These are phyloP conservation scores for Augiades crinisus DNA, from an alignment of 2,888 invertebrate species.

Conservation along the genomic window DNA sequence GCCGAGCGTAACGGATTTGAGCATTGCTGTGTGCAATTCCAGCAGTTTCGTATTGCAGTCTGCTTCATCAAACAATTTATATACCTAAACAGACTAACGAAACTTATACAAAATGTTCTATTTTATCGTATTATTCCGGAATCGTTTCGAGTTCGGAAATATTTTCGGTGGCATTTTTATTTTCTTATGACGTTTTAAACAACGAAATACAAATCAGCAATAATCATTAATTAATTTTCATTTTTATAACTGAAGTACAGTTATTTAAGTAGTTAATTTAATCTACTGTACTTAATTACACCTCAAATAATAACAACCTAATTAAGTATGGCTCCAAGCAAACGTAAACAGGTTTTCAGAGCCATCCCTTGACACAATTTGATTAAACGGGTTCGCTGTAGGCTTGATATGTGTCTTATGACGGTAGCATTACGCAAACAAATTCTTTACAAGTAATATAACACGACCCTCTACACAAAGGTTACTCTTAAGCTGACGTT, in stretches of 20 bases:
- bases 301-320: neutral
- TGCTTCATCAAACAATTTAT: conserved; percentile 40
- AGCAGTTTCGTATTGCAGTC: conserved; percentile 53
- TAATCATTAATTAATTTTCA: too few relatives aligned
- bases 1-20: conserved; percentile 68
- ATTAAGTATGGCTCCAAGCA: neutral
- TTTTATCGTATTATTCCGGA: neutral
- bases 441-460: neutral
- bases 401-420: neutral
- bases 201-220: too few relatives aligned
- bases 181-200: too few relatives aligned
- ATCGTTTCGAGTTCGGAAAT: neutral
- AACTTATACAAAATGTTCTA: conserved; percentile 4
- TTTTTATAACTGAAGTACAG: too few relatives aligned
- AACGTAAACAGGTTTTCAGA: conserved; percentile 26
- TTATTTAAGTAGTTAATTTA: neutral
- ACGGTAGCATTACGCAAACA: neutral
- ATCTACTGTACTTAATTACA: neutral
- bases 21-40: conserved; percentile 69
- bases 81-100: conserved; percentile 18
- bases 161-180: too few relatives aligned
- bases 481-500: too few relatives aligned
- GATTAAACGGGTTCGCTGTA: conserved; percentile 27
- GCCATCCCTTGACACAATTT: conserved; percentile 33
- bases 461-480: too few relatives aligned